Evolutionary conservation across 2,113 vertebrate species (phyloP), one percentile per base, ranked within the genome.

Genomic region (Zingel zingel): DNA sequence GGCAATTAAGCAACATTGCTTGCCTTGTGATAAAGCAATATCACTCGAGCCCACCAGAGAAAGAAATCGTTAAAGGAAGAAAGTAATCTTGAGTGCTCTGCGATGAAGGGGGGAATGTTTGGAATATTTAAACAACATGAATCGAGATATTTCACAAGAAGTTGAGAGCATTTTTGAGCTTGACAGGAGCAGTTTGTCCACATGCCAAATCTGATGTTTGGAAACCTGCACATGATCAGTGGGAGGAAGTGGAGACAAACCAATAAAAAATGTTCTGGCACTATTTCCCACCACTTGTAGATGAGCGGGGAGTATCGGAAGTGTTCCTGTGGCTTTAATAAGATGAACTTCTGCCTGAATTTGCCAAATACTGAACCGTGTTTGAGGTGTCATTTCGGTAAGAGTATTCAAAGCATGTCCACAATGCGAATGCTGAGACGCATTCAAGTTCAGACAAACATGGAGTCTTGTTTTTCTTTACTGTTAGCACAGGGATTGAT

Each of bases 371-470:
- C 16, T 30, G 66, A 45, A 39, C 53, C 15, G 0, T n/a, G 3
- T 64, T 47, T 10, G 58, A 30, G 7, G 45, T 59, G 16, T 3
- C n/a, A 6, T 66, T 72, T 27, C 4, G 1, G 47, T 36, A 45
- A 50, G 27, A 57, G 48, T 50, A 74, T 30, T n/a, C 21, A 21
- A 15, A 84, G 72, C 2, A 4, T 27, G 5, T 25, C 13, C 18
- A 2, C 19, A 9, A 2, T 51, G n/a, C 1, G 4, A 14, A 13
- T 3, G 0, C 19, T 54, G 62, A 39, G 30, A 39, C 0, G 2
- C 16, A 23, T 69, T 14, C 12, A 48, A 30, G 53, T 12, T 45
- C 18, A 47, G 47, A 53, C 0, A 16, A 47, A 73, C 5, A 5
- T 0, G 3, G 36, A 45, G 15, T 16, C 23, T 9, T 39, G 5